A percentile compares a stretch with the other conserved stretches of the same genome.
Conservation (phyloP, 2,888 invertebrate genomes). For the Diloba caeruleocephala region DNA sequence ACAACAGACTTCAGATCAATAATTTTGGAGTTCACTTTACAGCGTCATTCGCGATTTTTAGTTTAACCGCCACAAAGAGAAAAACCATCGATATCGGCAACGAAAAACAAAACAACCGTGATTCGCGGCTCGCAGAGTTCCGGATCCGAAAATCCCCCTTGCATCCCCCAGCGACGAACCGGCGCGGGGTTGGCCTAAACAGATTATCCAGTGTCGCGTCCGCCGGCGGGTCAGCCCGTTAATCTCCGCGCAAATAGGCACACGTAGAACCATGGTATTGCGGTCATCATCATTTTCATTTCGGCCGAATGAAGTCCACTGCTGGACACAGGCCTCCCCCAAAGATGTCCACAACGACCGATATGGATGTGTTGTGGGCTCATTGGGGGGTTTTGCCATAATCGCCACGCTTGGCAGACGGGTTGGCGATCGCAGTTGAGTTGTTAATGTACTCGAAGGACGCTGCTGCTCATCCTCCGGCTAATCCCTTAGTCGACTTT, state of each 20-base stretch:
- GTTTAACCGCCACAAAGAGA: constrained; percentile 16
- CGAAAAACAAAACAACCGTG: constrained; percentile 9
- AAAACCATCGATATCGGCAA: constrained; percentile 6
- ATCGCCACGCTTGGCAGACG: no score
- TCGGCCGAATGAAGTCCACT: no score
- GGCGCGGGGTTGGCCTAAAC: constrained; percentile 63
- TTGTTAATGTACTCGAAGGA: no score
- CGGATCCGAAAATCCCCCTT: constrained; percentile 46
- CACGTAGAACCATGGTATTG: constrained; percentile 67
- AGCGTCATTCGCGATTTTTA: constrained; percentile 1
- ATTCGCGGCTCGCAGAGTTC: constrained; percentile 22
- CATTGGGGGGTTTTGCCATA: no score
- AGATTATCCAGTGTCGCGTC: constrained; percentile 69
- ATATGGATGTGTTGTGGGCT: no score
- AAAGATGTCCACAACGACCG: no score
- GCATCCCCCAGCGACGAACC: constrained; percentile 44
- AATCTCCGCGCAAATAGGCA: constrained; percentile 80
- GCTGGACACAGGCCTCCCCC: no score
- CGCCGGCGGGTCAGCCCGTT: constrained; percentile 67
- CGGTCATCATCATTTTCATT: constrained; percentile 59
- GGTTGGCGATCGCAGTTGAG: no score
- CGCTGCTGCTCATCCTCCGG: no score
- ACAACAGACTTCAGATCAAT: no score
- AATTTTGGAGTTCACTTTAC: not conserved
- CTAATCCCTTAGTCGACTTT: no score